These are phyloP conservation scores for Osmerus eperlanus DNA, from an alignment of 2,113 vertebrate genomes.

Conservation along the genomic window DNA sequence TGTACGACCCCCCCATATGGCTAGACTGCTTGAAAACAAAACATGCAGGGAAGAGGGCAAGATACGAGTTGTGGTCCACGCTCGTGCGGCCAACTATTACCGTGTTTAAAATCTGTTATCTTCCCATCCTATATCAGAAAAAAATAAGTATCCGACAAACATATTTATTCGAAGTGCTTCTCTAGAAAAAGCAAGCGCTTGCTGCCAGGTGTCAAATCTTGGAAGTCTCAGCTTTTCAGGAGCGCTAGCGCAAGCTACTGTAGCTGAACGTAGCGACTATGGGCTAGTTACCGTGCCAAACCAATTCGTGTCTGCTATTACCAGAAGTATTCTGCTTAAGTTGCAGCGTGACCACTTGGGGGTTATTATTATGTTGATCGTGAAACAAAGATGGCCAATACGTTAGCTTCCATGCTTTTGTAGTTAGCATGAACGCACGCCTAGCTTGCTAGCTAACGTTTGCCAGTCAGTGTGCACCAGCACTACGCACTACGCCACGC, in stretches of 20 bases:
- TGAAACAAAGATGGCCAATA: no score
- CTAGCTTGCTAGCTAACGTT: conserved; percentile 54
- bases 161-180: no score
- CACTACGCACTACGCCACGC: conserved; percentile 72
- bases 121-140: background rate
- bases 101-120: background rate
- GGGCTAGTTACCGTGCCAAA: conserved; percentile 45
- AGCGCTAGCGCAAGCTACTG: background rate
- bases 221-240: background rate
- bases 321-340: no score
- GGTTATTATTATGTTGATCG: background rate
- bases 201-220: background rate
- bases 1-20: no score
- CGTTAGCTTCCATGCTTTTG: no score
- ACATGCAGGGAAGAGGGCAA: conserved; percentile 54
- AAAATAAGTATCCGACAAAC: background rate
- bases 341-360: background rate
- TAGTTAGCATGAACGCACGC: no score
- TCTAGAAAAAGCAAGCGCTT: background rate
- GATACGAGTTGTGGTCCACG: conserved; percentile 40
- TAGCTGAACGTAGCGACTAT: conserved; percentile 1
- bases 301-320: conserved; percentile 11
- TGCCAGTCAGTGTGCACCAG: conserved; percentile 31
- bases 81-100: conserved; percentile 16
- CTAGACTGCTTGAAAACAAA: conserved; percentile 53